Base-by-base conservation (phyloP, 2,797 vertebrate genomes). In the Leucoraja ocellata region DNA sequence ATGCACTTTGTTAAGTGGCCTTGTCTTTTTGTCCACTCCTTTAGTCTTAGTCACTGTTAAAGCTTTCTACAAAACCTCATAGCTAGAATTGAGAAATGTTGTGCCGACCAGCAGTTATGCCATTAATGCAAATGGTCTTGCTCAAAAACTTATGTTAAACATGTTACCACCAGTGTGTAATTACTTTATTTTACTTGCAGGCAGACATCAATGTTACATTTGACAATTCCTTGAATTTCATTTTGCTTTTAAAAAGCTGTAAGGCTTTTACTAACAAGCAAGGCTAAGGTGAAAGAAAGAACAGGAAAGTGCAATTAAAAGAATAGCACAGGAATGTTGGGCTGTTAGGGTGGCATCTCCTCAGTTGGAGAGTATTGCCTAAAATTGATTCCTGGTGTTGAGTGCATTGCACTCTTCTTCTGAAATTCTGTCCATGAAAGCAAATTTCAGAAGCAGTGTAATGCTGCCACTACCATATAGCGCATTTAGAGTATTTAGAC, bases 111-210 rank as follows among this genome's bases (percentile, higher is more conserved):
- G 21, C 25, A 84, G 23, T 23, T 54, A 61, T 78, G 2, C 23
- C 18, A 84, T 36, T 78, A 14, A 36, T 61, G 8, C 46, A 84
- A 84, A 84, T 25, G 23, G 81, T 61, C 46, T 91, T 46, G 74
- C 4, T 84, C 21, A 74, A 28, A 1, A 68, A 39, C 61, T 8
- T 88, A 65, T 9, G 21, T 91, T 71, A 73, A 71, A 25, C 36
- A 46, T 39, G 18, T 46, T 0, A 36, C 36, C 18, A 74, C 36
- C 18, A 74, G 10, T 91, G 73, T 91, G 39, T 91, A 73, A 71
- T 46, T 0, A 91, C 36, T 91, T 71, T 46, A 46, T 91, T 90
- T 91, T 91, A 91, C 68, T 91, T 91, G 39, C 36, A 71, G 63
- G 8, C 68, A 73, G 23, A 25, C 11, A 74, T 91, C 36, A 91